phyloP scores from a whole-genome alignment of 2,888 invertebrate genomes.

The Drosophila melanosoma region DNA sequence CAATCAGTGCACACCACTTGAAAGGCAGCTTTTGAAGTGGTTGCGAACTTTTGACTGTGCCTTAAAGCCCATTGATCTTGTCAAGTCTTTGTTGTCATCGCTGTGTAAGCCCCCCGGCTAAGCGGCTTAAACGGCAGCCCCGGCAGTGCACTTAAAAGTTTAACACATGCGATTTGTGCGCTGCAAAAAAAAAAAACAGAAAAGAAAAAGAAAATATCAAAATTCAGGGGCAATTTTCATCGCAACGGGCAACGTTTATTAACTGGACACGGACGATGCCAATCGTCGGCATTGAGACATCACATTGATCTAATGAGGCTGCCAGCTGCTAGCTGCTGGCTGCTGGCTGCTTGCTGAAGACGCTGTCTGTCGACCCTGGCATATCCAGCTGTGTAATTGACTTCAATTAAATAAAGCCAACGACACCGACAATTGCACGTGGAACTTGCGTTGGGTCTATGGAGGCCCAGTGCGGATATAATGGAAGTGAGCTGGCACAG shows the following conservation, averaged over 20 bases:
- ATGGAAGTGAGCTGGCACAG: slow-evolving; percentile 52
- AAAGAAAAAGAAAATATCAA: slow-evolving; percentile 23
- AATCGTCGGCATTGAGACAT: slow-evolving; percentile 42
- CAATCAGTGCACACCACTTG: slow-evolving; percentile 60
- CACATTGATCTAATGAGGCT: slow-evolving; percentile 77
- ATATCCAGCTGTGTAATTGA: slow-evolving; percentile 82
- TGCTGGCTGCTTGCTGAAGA: slow-evolving; percentile 49
- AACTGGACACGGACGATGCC: slow-evolving; percentile 47
- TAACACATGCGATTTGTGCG: slow-evolving; percentile 63
- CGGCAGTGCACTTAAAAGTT: slow-evolving; percentile 63
- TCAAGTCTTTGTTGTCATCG: slow-evolving; percentile 66
- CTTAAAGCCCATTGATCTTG: slow-evolving; percentile 76
- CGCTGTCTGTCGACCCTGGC: slow-evolving; percentile 38
- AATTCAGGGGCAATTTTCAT: slow-evolving; percentile 41
- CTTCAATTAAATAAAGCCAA: slow-evolving; percentile 83
- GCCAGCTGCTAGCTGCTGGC: slow-evolving; percentile 59
- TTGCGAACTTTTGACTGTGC: slow-evolving; percentile 64
- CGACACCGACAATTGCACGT: slow-evolving; percentile 76
- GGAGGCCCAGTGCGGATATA: slow-evolving; percentile 41
- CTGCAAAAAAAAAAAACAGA: neutral
- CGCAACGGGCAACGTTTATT: slow-evolving; percentile 61
- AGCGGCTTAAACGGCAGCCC: slow-evolving; percentile 60
- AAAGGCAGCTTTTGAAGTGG: slow-evolving; percentile 76
- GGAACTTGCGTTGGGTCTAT: slow-evolving; percentile 58
- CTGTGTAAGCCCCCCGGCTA: slow-evolving; percentile 50